Base-by-base conservation (phyloP, 2,888 invertebrate genomes). In the Vannuccia rotundouncinata region DNA sequence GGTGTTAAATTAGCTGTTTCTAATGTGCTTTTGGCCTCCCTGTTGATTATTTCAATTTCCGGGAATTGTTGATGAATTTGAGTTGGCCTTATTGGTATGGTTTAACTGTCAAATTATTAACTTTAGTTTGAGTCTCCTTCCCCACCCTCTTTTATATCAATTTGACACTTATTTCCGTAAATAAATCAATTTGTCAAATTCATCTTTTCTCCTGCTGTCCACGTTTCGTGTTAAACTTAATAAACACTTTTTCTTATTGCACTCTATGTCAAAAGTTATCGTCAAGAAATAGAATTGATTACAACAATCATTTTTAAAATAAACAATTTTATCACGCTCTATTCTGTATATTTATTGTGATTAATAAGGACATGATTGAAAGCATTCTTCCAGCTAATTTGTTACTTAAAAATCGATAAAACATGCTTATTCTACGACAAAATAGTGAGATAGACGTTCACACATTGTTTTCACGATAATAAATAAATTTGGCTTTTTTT, bases 31-130 rank as follows among this genome's bases (percentile, higher is more conserved):
- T 22, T 66, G 66, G 66, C 66, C 66, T 66, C 66, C 66, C 66
- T 66, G 66, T 66, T 66, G 66, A 66, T 66, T 66, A 66, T 66
- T 66, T 66, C 66, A 66, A 66, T 66, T 66, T 66, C 66, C 66
- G 66, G 66, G 66, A 66, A 66, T 66, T 66, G 66, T 66, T 66
- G 66, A 66, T 22, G 25, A 66, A 13, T n/a, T 13, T 66, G 22
- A 27, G 10, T 5, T 22, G 22, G 10, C 22, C 25, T 66, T 66
- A 22, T 66, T 22, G 66, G 66, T 66, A 13, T 66, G 2, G 17
- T 66, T 2, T 66, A 22, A 2, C 66, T 66, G 22, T 66, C 22
- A 22, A 66, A 17, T 66, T 66, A 66, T 66, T 66, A 66, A 66
- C 66, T 66, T 66, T 66, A 66, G 13, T 66, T 22, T 22, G 17